These are phyloP conservation scores for Toxotes lorentzi DNA, from an alignment of 2,797 vertebrate genomes.

Conservation along the genomic window DNA sequence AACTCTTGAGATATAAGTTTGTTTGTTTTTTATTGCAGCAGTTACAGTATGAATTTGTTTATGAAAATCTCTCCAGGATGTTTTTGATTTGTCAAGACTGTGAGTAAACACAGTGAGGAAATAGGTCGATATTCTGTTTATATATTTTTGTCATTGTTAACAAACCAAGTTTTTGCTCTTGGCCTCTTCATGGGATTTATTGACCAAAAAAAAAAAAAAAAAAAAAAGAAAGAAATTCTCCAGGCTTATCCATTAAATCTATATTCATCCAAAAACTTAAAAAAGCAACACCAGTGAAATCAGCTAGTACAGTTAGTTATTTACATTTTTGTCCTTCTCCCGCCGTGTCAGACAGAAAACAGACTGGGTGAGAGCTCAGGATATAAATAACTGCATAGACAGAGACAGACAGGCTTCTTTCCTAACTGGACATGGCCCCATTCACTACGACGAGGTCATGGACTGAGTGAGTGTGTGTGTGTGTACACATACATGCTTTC, in stretches of 20 bases:
- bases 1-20: not conserved
- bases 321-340: slow-evolving; percentile 17
- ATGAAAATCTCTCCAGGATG: not conserved
- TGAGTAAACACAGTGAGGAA: not conserved
- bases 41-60: not conserved
- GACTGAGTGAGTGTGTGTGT: slow-evolving; percentile 23
- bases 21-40: not conserved
- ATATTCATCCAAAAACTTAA: not conserved
- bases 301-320: not conserved
- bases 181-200: not conserved
- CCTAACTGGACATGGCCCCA: slow-evolving; percentile 46
- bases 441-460: slow-evolving; percentile 38
- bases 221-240: not conserved
- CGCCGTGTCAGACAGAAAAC: slow-evolving; percentile 26
- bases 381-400: slow-evolving; percentile 67
- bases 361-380: slow-evolving; percentile 53
- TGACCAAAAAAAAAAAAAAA: not conserved
- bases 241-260: not conserved
- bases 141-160: not conserved
- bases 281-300: not conserved
- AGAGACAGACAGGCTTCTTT: slow-evolving; percentile 47
- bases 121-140: not conserved
- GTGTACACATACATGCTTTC: slow-evolving; percentile 19
- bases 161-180: not conserved
- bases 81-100: not conserved